Conservation (phyloP, 2,888 invertebrate genomes). For the Thera obeliscata region DNA sequence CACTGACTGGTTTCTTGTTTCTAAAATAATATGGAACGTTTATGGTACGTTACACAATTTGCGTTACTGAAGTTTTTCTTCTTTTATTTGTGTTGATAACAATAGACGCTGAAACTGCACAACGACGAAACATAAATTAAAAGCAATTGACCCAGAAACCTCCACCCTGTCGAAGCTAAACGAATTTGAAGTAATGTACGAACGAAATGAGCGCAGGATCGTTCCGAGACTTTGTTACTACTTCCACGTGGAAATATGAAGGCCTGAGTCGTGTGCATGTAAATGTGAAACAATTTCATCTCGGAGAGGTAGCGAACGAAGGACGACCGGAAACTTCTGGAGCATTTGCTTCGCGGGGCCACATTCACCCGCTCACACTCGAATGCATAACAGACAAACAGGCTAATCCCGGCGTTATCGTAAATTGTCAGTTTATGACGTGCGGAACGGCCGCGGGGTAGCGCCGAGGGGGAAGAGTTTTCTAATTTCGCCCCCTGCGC, state of each 20-base stretch:
- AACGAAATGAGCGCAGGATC: conserved; percentile 50
- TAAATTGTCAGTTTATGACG: conserved; percentile 86
- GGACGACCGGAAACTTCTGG: conserved; percentile 40
- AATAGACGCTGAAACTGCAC: conserved; percentile 12
- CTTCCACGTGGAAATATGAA: conserved; percentile 51
- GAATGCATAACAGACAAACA: conserved; percentile 83
- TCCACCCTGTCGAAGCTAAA: conserved; percentile 50
- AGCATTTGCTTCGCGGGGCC: conserved; percentile 55
- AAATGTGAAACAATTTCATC: conserved; percentile 68
- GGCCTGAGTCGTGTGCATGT: conserved; percentile 59
- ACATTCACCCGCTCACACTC: conserved; percentile 55
- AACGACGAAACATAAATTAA: conserved; percentile 33
- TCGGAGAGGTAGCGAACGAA: conserved; percentile 38
- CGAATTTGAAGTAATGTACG: conserved; percentile 54
- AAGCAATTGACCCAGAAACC: conserved; percentile 52
- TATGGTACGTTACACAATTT: too few species aligned
- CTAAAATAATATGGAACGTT: background rate
- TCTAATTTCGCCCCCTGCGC: conserved; percentile 82
- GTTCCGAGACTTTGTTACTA: conserved; percentile 49
- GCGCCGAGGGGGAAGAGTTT: conserved; percentile 68
- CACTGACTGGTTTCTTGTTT: background rate
- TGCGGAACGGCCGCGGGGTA: conserved; percentile 77
- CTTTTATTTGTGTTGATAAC: conserved; percentile 2
- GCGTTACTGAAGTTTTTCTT: background rate
- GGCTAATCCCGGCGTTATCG: conserved; percentile 84